Conservation (phyloP, 2,113 vertebrate genomes). For the Odocoileus virginianus region DNA sequence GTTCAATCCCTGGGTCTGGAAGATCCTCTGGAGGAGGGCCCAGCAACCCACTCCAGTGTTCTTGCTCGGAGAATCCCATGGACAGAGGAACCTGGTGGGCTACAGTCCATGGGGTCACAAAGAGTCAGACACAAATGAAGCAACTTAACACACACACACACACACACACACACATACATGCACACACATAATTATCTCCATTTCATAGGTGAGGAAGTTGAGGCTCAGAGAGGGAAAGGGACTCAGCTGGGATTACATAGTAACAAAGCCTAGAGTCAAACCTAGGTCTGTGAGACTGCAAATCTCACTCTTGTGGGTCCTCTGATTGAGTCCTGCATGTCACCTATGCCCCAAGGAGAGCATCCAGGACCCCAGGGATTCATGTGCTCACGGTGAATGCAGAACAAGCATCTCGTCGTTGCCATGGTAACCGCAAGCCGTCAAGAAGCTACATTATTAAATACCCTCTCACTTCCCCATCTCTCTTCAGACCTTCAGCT, state of each 20-base stretch:
- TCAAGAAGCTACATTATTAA: not conserved
- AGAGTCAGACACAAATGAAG: not conserved
- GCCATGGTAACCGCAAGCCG: not conserved
- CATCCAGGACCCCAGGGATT: too few relatives aligned
- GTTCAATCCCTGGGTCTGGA: not conserved
- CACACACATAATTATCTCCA: not conserved
- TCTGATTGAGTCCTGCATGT: not conserved
- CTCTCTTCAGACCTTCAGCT: not conserved
- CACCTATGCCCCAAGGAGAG: not conserved
- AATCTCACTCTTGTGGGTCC: not conserved
- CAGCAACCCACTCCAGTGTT: not conserved
- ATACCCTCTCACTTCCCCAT: fast-evolving
- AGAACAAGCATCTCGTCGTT: not conserved
- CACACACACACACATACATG: not conserved
- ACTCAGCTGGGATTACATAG: not conserved
- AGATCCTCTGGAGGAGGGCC: not conserved
- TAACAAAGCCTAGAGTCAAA: not conserved
- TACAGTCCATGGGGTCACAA: not conserved
- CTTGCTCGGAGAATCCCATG: not conserved
- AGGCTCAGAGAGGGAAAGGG: not conserved
- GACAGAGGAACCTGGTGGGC: not conserved
- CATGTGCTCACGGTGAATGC: not conserved
- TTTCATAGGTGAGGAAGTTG: not conserved
- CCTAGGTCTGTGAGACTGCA: not conserved
- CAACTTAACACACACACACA: not conserved